Conservation (phyloP, 2,113 vertebrate genomes). For the Amazona vittata region DNA sequence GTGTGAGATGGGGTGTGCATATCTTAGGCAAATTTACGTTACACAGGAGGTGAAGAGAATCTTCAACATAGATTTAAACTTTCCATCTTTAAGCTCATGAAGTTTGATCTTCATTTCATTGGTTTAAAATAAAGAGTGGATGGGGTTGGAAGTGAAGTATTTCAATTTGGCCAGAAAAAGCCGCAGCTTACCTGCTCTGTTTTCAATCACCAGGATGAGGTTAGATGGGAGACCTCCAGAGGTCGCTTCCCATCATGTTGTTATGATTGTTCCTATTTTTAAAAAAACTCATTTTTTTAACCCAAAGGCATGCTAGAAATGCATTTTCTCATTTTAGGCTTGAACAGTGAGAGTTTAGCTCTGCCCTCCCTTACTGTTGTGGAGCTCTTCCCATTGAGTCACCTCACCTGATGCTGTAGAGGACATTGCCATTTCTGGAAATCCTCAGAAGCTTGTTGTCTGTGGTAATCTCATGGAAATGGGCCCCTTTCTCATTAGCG, state of each 20-base stretch:
- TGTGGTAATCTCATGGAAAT: conserved; percentile 98
- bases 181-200: background rate
- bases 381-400: background rate
- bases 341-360: background rate
- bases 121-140: background rate
- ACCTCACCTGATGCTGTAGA: conserved; percentile 95
- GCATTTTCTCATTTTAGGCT: background rate
- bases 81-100: background rate
- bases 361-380: background rate
- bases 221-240: background rate
- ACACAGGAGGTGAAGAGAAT: background rate
- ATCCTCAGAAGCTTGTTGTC: conserved; percentile 98
- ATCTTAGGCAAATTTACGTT: background rate
- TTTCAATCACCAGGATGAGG: background rate
- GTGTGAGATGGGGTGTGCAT: background rate
- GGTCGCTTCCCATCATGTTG: background rate
- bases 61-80: background rate
- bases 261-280: background rate
- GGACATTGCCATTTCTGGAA: conserved; percentile 93
- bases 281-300: background rate
- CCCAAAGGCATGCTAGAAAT: background rate
- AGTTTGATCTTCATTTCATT: background rate
- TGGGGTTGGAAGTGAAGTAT: background rate
- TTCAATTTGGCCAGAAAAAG: background rate
- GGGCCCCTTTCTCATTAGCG: conserved; percentile 97